These are phyloP conservation scores for Setophaga kirtlandii DNA, from an alignment of 2,113 vertebrate genomes.

Conservation along the genomic window DNA sequence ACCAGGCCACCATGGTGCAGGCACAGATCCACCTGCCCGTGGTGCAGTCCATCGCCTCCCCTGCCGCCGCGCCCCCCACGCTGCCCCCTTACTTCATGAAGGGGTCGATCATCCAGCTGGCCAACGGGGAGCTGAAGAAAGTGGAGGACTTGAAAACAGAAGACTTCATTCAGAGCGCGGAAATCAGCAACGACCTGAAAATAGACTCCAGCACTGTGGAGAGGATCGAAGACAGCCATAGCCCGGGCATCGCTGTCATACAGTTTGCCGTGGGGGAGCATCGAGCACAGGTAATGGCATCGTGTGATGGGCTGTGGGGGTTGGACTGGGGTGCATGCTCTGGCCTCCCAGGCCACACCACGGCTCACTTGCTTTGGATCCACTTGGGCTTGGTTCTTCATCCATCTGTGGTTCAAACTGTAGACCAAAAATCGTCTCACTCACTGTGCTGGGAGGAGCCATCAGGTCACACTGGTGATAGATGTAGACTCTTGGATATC, in stretches of 20 bases:
- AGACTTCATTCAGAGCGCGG: conserved; percentile 98
- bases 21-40: conserved; percentile 92
- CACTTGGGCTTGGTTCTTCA: rapidly evolving
- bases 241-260: conserved; percentile 88
- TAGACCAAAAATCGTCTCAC: not conserved
- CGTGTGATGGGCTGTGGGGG: rapidly evolving
- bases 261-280: conserved; percentile 96
- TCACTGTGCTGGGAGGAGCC: not conserved
- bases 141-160: conserved; percentile 98
- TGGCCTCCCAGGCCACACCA: not conserved
- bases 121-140: conserved; percentile 94
- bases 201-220: conserved; percentile 99
- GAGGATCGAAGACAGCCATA: conserved; percentile 90
- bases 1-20: conserved; percentile 87
- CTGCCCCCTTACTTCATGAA: conserved; percentile 96
- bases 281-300: conserved; percentile 88
- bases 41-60: conserved; percentile 79
- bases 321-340: not conserved
- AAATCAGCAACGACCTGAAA: conserved; percentile 96
- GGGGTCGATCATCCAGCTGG: conserved; percentile 97
- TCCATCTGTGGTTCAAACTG: not conserved
- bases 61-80: conserved; percentile 72
- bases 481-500: not conserved
- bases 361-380: not conserved
- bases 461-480: not conserved